Base-by-base conservation (phyloP, 1,140 invertebrate genomes). In the Ditylenchus dipsaci region DNA sequence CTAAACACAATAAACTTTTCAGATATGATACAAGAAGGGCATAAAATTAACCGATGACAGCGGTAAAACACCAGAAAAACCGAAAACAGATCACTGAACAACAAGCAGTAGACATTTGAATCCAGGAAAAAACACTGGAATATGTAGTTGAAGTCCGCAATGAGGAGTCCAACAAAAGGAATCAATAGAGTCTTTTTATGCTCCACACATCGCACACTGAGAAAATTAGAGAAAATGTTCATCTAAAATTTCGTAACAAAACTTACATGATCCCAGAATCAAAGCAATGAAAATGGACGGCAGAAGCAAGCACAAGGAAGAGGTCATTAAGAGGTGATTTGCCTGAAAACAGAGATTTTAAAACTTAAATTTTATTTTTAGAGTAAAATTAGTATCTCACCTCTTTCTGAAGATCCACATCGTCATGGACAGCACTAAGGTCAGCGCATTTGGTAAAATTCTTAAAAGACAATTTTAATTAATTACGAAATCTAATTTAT, bases 21-120 rank as follows among this genome's bases (percentile, higher is more conserved):
- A 33, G 67, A 67, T 13, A 57, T 19, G 29, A 29, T 8, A 68
- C 21, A 66, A 1, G 11, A 53, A 3, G 30, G 23, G 23, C 11
- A 26, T 23, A 11, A 68, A 57, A 62, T 59, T 65, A 17, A 74
- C 76, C 72, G 21, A 78, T 78, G 49, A 78, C 68, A 29, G 77
- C 71, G 27, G 68, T 77, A 53, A 81, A 79, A 30, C 77, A 26
- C 77, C 77, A 53, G 69, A 72, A 42, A 80, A 53, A 15, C 77
- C 78, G 56, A 79, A 79, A 21, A 78, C 19, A 15, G 49, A 61
- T 79, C 77, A 49, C 78, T 76, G 42, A 79, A 60, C 38, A 79
- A 29, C 29, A 79, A 62, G 38, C 56, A 78, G 65, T 79, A 79
- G 1, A 66, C 62, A 63, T 73, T 75, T 57, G 42, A 69, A n/a